A percentile compares a stretch with the other conserved stretches of the same genome.
Conservation (phyloP, 2,797 vertebrate genomes). For the Hyperoplus lanceolatus region DNA sequence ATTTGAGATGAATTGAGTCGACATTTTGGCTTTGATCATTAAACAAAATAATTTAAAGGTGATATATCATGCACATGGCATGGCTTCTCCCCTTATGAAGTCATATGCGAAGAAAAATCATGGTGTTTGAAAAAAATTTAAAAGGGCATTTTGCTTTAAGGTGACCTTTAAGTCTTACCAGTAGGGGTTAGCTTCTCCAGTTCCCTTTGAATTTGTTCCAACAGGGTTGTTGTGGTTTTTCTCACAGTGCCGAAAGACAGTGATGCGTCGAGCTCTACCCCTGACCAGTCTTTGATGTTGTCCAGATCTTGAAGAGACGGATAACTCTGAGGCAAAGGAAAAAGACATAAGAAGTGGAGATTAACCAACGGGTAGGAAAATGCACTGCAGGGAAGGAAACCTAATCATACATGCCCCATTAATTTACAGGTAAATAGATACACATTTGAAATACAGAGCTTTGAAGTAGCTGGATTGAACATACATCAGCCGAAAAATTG, state of each 20-base stretch:
- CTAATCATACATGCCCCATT: too few relatives aligned
- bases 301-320: conserved; percentile 21
- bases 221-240: conserved; percentile 23
- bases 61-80: too few relatives aligned
- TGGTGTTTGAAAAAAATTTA: too few relatives aligned
- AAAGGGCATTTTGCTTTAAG: too few relatives aligned
- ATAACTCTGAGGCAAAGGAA: conserved; percentile 55
- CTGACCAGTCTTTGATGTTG: conserved; percentile 35
- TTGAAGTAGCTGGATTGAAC: too few relatives aligned
- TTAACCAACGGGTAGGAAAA: too few relatives aligned
- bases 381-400: too few relatives aligned
- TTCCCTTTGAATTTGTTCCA: conserved; percentile 52
- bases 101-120: too few relatives aligned
- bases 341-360: not conserved
- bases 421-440: too few relatives aligned
- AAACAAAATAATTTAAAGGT: not conserved
- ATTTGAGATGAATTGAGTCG: not conserved
- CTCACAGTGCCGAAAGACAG: conserved; percentile 74
- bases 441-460: too few relatives aligned
- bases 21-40: fast-evolving
- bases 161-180: conserved; percentile 57
- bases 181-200: conserved; percentile 64
- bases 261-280: conserved; percentile 61
- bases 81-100: too few relatives aligned
- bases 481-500: not conserved